Evolutionary conservation across 2,113 vertebrate species (phyloP), one percentile per base, ranked within the genome.

Genomic region (Spheniscus mendiculus): DNA sequence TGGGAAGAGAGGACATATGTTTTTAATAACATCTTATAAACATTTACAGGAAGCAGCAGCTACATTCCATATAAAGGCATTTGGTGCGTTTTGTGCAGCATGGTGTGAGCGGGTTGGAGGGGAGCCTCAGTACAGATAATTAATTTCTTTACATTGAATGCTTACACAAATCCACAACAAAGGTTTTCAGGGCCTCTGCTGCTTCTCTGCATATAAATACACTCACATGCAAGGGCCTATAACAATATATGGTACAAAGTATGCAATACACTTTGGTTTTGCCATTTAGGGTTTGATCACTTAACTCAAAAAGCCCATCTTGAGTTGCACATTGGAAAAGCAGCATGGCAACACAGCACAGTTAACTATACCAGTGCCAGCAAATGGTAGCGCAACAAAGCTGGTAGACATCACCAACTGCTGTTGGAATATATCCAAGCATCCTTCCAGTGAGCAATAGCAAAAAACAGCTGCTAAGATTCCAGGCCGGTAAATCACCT

Each of bases 1-100:
- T 80, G 87, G 89, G 92, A 97, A 96, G 96, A 83, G 89, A 93
- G 78, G 83, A 95, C 92, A 95, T 84, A 94, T 81, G 97, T 83
- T 98, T 97, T 96, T 95, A 97, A 96, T 92, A 95, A 95, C 94
- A 91, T 93, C 92, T 97, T 82, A 95, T 76, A 97, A 97, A 97
- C 92, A 97, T 93, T 97, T 94, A 96, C 61, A 95, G 94, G 95
- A 97, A 97, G 78, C 88, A 93, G 85, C 86, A 86, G 93, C 91
- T 91, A 94, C 70, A 95, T 92, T 93, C 94, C 85, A 95, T 97
- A 96, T 97, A 97, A 97, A 97, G 94, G 83, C 95, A 98, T 73
- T 87, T 96, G 67, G 84, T 96, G 17, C 74, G 55, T 96, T 85
- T 96, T 97, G 59, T 95, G 72, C 70, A 95, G 86, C 59, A 38